Base-by-base conservation (phyloP, 2,888 invertebrate species). In the Caenorhabditis sulstoni region DNA sequence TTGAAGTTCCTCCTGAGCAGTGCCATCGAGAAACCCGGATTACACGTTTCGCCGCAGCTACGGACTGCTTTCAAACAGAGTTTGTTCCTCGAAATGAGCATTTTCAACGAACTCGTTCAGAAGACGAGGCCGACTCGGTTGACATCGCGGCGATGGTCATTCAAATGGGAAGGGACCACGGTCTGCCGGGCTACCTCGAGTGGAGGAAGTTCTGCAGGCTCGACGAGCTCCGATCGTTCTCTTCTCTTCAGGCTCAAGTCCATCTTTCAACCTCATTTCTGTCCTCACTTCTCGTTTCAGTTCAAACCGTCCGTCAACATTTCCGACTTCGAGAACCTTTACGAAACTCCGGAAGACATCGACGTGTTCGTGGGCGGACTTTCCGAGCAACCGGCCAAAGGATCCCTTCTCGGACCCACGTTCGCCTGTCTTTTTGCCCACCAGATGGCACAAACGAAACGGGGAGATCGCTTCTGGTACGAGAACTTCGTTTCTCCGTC, bases 391-490 rank as follows among this genome's bases (percentile, higher is more conserved):
- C 88, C 90, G 49, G 70, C 81, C 16, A 73, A 75, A 29, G 83
- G 83, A 52, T 83, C 89, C 3, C 75, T 90, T 2, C 79, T 90
- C 14, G 90, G 90, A 9, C 90, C 90, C 0, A 90, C 90, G 0
- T 88, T 90, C 65, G 85, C 87, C 22, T 90, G 90, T 66, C 85
- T 90, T 22, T 73, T 89, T n/a, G 84, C 86, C 7, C 79, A 82
- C 52, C 90, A 90, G 74, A 88, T 90, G 82, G 52, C 75, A 53
- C 68, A 87, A 83, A 81, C 84, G 0, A 84, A 86, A 47, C 64
- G 75, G 37, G 89, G 87, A 37, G 89, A 89, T 76, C 82, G 89
- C 0, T 89, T 89, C 71, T 89, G 89, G 91, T 94, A 62, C 75
- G 90, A 90, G 74, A 90, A 90, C 77, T 90, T 90, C 79, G 85